These are phyloP conservation scores for Harpegnathos saltator DNA, from an alignment of 1,140 invertebrate species.

Conservation along the genomic window DNA sequence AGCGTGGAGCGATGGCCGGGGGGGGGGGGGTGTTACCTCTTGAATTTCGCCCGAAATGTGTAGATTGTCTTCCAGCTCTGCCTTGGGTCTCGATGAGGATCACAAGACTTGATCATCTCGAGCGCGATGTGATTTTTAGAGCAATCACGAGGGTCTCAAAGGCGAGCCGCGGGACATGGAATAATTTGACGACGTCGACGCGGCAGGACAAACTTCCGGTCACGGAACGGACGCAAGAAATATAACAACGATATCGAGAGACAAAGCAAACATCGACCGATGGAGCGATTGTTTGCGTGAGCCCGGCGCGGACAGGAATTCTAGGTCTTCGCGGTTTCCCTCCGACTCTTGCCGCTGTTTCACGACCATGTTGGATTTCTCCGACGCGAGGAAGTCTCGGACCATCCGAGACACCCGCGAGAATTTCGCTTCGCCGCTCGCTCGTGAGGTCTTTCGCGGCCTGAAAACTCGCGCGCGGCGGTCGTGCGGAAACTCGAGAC, in stretches of 20 bases:
- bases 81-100: too few relatives aligned
- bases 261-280: not conserved
- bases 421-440: not conserved
- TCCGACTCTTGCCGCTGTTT: not conserved
- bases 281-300: not conserved
- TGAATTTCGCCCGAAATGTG: too few relatives aligned
- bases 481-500: constrained; percentile 3
- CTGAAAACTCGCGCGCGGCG: not conserved
- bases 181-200: too few relatives aligned
- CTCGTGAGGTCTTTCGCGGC: not conserved
- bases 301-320: not conserved
- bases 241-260: not conserved
- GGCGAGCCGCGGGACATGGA: too few relatives aligned
- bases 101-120: too few relatives aligned
- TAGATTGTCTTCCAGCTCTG: too few relatives aligned
- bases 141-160: too few relatives aligned
- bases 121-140: too few relatives aligned
- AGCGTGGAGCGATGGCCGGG: too few relatives aligned
- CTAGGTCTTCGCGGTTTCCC: not conserved
- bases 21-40: too few relatives aligned
- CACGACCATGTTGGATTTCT: constrained; percentile 23
- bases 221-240: too few relatives aligned
- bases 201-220: too few relatives aligned
- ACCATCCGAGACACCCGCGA: not conserved
- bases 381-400: not conserved